A percentile compares a stretch with the other conserved stretches of the same genome.
Evolutionary conservation across 2,888 invertebrate genomes (phyloP).

Genomic region (Sisyra terminalis): DNA sequence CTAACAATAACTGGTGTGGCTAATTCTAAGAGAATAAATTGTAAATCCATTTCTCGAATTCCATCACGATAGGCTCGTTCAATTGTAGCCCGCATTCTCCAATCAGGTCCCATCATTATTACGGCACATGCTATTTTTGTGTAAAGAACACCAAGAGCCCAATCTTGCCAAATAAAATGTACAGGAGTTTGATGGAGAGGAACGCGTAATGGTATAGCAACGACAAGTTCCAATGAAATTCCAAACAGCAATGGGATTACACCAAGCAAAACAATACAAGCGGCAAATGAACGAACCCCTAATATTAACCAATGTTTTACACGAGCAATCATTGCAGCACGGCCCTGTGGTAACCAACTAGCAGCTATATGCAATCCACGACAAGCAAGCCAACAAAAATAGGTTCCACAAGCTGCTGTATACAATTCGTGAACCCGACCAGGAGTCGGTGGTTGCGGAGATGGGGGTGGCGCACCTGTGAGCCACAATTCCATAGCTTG

Average conservation of each 20-base stretch:
- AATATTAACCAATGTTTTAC: conserved; percentile 56
- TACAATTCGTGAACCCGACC: conserved; percentile 76
- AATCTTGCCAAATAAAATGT: conserved; percentile 84
- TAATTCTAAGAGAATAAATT: conserved; percentile 67
- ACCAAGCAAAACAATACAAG: conserved; percentile 63
- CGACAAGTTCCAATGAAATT: conserved; percentile 74
- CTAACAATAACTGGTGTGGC: conserved; percentile 80
- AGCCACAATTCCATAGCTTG: conserved; percentile 79
- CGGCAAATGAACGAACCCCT: conserved; percentile 62
- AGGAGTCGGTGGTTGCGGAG: conserved; percentile 16
- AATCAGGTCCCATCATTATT: conserved; percentile 97
- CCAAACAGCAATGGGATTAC: conserved; percentile 87
- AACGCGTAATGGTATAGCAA: conserved; percentile 84
- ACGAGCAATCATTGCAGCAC: conserved; percentile 54
- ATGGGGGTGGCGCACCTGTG: conserved; percentile 32
- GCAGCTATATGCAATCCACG: conserved; percentile 66
- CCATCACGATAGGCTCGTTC: conserved; percentile 91
- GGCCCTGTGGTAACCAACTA: conserved; percentile 81
- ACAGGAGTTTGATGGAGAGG: conserved; percentile 84
- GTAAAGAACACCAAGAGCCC: conserved; percentile 94
- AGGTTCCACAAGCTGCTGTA: conserved; percentile 86
- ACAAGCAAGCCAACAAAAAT: conserved; percentile 86
- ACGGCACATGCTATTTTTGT: conserved; percentile 94
- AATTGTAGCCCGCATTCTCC: conserved; percentile 78
- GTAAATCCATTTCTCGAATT: conserved; percentile 78